Base-by-base conservation (phyloP, 2,888 invertebrate genomes). In the Lamellibrachia columna region DNA sequence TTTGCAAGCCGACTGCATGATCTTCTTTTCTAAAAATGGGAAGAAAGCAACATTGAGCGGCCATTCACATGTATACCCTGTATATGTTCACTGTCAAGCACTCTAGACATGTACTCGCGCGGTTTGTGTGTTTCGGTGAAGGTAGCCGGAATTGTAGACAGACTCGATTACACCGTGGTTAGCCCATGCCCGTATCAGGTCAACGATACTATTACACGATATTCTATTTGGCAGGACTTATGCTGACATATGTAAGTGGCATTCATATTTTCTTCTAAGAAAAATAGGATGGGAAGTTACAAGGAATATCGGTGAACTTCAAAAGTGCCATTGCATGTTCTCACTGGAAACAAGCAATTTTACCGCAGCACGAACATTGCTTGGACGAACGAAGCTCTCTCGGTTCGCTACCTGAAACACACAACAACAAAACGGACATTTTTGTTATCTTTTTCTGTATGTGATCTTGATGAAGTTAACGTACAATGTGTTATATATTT, bases 251-350 rank as follows among this genome's bases (percentile, higher is more conserved):
- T 3, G 75, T 75, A 75, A 15, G 4, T 22, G 22, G 75, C 22
- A 75, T 22, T 75, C 75, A n/a, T 75, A n/a, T 22, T 75, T 75
- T 75, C 75, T 75, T 75, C 75, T 75, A 75, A 75, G 75, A 75
- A 8, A 15, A 11, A 22, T 4, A 60, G 15, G 15, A 15, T 22
- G 75, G 15, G 75, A 22, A 11, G 75, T 75, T 75, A 75, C 22
- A 75, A 75, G 15, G 6, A 22, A 75, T n/a, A 75, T 75, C 75
- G 75, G 75, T n/a, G 6, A 75, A 4, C 4, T 75, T 75, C 75
- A 75, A 75, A 75, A 15, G 75, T 22, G 22, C n/a, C 75, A 75
- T n/a, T 75, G 11, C 60, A 22, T 60, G 22, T 7, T 22, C 15
- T 60, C 60, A 6, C 3, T 75, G 75, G 1, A 75, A 22, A n/a